Percentiles rank a stretch among this genome's conserved stretches.
Conservation (phyloP, 2,888 invertebrate genomes). For the Drosophila mulleri region DNA sequence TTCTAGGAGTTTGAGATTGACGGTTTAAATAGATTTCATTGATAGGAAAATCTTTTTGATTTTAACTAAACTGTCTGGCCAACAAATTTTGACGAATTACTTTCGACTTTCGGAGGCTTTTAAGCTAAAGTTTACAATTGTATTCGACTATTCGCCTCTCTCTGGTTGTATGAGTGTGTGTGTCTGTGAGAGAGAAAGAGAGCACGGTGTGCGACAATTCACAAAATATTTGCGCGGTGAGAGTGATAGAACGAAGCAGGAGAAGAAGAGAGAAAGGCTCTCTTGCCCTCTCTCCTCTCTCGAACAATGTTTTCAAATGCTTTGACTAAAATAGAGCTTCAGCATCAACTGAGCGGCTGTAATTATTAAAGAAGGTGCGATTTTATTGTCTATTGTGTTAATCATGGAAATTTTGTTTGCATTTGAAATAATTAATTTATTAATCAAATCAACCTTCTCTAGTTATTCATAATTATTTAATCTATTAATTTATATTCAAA, state of each 20-base stretch:
- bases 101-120: slow-evolving; percentile 63
- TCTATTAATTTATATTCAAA: no score
- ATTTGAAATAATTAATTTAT: no score
- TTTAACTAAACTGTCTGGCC: slow-evolving; percentile 47
- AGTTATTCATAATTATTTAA: no score
- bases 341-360: background rate
- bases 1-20: no score
- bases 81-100: slow-evolving; percentile 71
- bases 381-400: no score
- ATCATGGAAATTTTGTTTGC: no score
- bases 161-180: background rate
- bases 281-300: background rate
- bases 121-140: slow-evolving; percentile 59
- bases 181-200: slow-evolving; percentile 4
- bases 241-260: background rate
- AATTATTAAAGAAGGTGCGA: background rate
- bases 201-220: slow-evolving; percentile 31
- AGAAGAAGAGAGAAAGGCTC: background rate
- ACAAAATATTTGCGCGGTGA: slow-evolving; percentile 35
- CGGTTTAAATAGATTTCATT: slow-evolving; percentile 4
- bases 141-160: slow-evolving; percentile 19
- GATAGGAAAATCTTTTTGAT: slow-evolving; percentile 15
- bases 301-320: background rate
- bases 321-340: background rate
- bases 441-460: no score